Percentiles rank a stretch among this genome's conserved stretches.
Conservation (phyloP, 2,113 vertebrate species). For the Gymnocephalus cernua region DNA sequence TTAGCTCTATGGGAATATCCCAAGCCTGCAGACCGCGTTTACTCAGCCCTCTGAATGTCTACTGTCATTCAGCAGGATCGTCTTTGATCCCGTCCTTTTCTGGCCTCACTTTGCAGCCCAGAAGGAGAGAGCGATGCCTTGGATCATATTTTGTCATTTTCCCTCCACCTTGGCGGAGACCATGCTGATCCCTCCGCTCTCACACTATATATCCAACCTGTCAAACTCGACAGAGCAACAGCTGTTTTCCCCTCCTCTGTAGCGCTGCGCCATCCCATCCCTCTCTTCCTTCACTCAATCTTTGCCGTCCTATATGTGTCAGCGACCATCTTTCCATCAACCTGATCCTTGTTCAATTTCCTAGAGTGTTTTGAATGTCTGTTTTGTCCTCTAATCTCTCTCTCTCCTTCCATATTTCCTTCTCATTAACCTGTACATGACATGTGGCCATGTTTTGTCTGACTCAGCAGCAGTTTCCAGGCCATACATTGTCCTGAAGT, state of each 20-base stretch:
- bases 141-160: conserved; percentile 35
- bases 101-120: conserved; percentile 3
- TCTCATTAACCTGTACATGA: conserved; percentile 32
- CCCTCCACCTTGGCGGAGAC: conserved; percentile 26
- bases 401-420: conserved; percentile 17
- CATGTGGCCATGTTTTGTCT: conserved; percentile 34
- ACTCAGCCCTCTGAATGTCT: conserved; percentile 32
- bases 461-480: conserved; percentile 13
- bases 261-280: conserved; percentile 47
- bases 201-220: conserved; percentile 54
- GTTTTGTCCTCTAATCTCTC: conserved; percentile 1
- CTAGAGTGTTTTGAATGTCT: conserved; percentile 37
- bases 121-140: conserved; percentile 13
- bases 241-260: conserved; percentile 65
- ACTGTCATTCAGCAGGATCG: conserved; percentile 18
- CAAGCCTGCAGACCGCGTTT: background rate
- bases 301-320: conserved; percentile 51
- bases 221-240: conserved; percentile 57
- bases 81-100: conserved; percentile 17
- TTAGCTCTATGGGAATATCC: conserved; percentile 39
- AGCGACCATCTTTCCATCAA: conserved; percentile 49
- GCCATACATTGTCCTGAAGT: conserved; percentile 14
- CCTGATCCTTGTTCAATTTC: conserved; percentile 28
- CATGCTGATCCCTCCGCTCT: conserved; percentile 48
- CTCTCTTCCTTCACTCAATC: conserved; percentile 50